phyloP scores from a whole-genome alignment of 2,888 invertebrate species.

The Panzeria rudis region DNA sequence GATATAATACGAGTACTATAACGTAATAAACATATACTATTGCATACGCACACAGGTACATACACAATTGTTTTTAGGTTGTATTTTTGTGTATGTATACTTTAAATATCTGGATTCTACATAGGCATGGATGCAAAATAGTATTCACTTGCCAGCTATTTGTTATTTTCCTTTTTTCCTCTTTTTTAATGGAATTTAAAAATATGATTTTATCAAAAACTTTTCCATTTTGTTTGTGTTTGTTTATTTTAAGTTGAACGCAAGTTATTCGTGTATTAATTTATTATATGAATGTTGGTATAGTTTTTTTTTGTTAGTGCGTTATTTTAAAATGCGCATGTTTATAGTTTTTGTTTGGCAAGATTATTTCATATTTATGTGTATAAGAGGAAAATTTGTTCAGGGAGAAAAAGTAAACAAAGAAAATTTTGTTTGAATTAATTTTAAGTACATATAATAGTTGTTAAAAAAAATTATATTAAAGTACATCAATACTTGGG shows the following conservation, averaged over 20 bases:
- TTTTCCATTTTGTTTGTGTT: slow-evolving; percentile 32
- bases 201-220: slow-evolving; percentile 58
- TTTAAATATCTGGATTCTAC: not conserved
- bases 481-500: not conserved
- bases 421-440: slow-evolving; percentile 14
- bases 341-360: slow-evolving; percentile 51
- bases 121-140: not conserved
- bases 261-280: not conserved
- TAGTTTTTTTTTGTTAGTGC: not conserved
- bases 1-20: slow-evolving; percentile 65
- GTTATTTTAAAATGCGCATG: slow-evolving; percentile 46
- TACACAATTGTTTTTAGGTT: not conserved
- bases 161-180: slow-evolving; percentile 3
- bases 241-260: slow-evolving; percentile 45
- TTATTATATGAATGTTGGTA: not conserved
- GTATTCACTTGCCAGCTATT: slow-evolving; percentile 33
- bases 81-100: slow-evolving; percentile 13
- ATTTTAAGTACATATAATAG: not conserved
- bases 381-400: not conserved
- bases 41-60: slow-evolving; percentile 59
- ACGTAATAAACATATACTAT: slow-evolving; percentile 59
- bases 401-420: slow-evolving; percentile 49
- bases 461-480: not conserved
- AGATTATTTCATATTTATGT: not conserved
- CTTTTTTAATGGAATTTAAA: slow-evolving; percentile 23